Evolutionary conservation across 2,113 vertebrate species (phyloP).

Genomic region (Scomber colias): DNA sequence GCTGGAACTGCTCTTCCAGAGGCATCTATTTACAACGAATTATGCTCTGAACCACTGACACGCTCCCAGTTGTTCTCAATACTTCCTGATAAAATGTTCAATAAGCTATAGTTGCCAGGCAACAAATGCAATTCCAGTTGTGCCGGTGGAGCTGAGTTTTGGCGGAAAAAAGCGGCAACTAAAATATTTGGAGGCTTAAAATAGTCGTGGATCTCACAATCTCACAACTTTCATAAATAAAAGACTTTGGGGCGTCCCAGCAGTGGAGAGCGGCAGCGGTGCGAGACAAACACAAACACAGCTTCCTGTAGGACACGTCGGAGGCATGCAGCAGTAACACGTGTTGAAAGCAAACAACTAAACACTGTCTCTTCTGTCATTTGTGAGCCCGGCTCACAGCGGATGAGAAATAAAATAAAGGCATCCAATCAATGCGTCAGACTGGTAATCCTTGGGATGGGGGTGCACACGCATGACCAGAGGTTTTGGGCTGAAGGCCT

Average conservation of each 20-base stretch:
- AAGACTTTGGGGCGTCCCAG: conserved; percentile 32
- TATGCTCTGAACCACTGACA: conserved; percentile 60
- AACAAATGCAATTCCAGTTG: conserved; percentile 61
- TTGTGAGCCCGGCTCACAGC: conserved; percentile 12
- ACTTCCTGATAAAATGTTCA: conserved; percentile 69
- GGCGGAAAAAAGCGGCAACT: conserved; percentile 16
- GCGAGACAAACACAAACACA: conserved; percentile 56
- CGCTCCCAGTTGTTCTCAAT: conserved; percentile 61
- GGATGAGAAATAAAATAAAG: conserved; percentile 42
- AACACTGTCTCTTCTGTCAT: conserved; percentile 32
- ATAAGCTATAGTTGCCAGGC: conserved; percentile 68
- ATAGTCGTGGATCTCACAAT: conserved; percentile 34
- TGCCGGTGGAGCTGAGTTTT: conserved; percentile 33
- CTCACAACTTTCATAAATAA: conserved; percentile 55
- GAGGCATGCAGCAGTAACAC: conserved; percentile 37
- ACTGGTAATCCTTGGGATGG: conserved; percentile 46
- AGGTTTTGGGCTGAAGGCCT: conserved; percentile 47
- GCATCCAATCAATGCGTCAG: conserved; percentile 47
- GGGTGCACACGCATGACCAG: conserved; percentile 39
- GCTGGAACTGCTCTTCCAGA: conserved; percentile 44
- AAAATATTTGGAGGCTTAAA: conserved; percentile 48
- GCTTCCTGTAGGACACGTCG: conserved; percentile 19
- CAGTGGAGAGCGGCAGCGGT: conserved; percentile 26
- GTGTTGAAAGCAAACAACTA: conserved; percentile 47
- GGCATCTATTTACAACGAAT: conserved; percentile 70